Evolutionary conservation across 2,797 vertebrate species (phyloP), one percentile per base, ranked within the genome.

Genomic region (Mus spretus): DNA sequence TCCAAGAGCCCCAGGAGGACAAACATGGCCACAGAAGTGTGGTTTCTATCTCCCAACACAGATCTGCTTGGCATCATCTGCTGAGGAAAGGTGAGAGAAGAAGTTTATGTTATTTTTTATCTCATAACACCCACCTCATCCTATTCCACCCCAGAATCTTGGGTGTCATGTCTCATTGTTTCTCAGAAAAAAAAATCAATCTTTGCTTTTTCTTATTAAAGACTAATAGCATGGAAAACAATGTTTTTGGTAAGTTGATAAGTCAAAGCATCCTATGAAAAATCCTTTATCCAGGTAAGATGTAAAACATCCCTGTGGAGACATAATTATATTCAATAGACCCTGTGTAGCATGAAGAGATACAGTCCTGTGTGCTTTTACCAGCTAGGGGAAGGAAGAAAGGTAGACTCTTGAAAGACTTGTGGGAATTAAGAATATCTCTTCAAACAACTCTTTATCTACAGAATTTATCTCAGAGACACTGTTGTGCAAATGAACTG

Each of bases 1-100:
- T 82, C 77, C 28, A 67, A 77, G 47, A 93, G 59, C 44, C 90
- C 86, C 50, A 34, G 57, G n/a, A 96, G 77, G 40, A 93, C 28
- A 55, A 90, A 82, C 59, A 61, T 2, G 20, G 13, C 4, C 50
- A 96, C 59, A 34, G 77, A 78, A 2, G 67, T 90, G 7, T 72
- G 9, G 28, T 87, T 96, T 57, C 2, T 40, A 61, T 34, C 10
- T 55, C 53, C 7, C 53, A 9, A 34, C 26, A 47, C 28, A 47
- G 28, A 47, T 47, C 0, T 84, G 61, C 40, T 65, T 47, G 79
- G 4, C n/a, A 22, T 74, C n/a, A 57, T 57, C 24, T 74, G 24
- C 34, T 55, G 13, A 87, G 34, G 4, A 72, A 55, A 55, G 34
- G 50, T 55, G 34, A 87, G 22, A 67, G 19, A 70, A 67, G 28